Evolutionary conservation across 2,888 invertebrate species (phyloP), one percentile per base, ranked within the genome.

Genomic region (Acleris literana): DNA sequence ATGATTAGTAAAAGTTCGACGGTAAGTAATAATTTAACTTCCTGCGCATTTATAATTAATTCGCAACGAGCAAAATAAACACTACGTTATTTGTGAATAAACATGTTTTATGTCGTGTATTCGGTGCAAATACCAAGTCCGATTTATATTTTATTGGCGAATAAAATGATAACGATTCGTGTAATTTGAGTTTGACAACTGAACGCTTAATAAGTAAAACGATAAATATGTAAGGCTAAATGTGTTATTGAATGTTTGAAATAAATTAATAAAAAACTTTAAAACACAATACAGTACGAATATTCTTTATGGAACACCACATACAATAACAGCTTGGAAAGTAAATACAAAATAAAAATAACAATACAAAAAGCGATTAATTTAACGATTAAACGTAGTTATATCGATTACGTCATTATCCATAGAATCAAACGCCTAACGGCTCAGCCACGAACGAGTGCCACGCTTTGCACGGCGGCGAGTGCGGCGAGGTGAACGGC

Each of bases 51-150:
- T 44, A 60, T 60, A 49, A 4, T 25, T 7, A 20, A 43, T 39
- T 46, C 53, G 33, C 48, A 59, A 64, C 59, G 49, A 44, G 43
- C 64, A 46, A 55, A 49, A 29, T 53, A 55, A 64, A 58, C 25
- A 57, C 25, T 25, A 52, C n/a, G 46, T 16, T 53, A 60, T 64
- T 49, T 59, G 16, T 33, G 58, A 60, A 44, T 60, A 29, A 60
- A 60, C 59, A 49, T 52, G 49, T 29, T 49, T 60, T 60, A 49
- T 51, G 18, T 39, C 43, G 33, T 55, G 54, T 55, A 55, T 43
- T 43, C 43, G 48, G 18, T 16, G 51, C 39, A 59, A 64, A 64
- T 55, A 53, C 20, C 17, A 46, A 20, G 13, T 55, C 22, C 20
- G 55, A 39, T 55, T 60, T 60, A 55, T 22, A 55, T 58, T 58